These are phyloP conservation scores for Drosophila dives DNA, from an alignment of 2,888 invertebrate species.

Conservation along the genomic window DNA sequence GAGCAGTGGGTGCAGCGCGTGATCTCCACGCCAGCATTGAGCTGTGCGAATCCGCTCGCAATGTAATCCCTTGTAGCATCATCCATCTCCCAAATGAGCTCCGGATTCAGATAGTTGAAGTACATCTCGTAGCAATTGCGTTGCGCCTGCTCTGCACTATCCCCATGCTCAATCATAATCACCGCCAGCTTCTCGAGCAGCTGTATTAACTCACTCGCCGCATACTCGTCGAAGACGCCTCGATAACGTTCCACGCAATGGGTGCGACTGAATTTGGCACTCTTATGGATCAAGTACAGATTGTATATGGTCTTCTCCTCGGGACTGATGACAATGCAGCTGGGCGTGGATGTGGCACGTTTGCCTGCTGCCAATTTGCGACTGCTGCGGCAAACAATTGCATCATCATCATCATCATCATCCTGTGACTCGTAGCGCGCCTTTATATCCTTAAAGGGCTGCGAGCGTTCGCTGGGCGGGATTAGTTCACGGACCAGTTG, in stretches of 20 bases:
- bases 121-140: slow-evolving; percentile 84
- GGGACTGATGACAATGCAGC: slow-evolving; percentile 76
- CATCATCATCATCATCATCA: slow-evolving; percentile 67
- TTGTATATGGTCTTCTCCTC: slow-evolving; percentile 85
- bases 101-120: slow-evolving; percentile 84
- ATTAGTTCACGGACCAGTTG: slow-evolving; percentile 83
- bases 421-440: slow-evolving; percentile 79
- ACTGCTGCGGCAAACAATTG: slow-evolving; percentile 79
- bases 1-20: slow-evolving; percentile 83
- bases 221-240: slow-evolving; percentile 83
- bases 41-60: slow-evolving; percentile 80
- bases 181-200: slow-evolving; percentile 80
- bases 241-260: slow-evolving; percentile 84
- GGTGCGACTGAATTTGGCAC: slow-evolving; percentile 84
- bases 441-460: slow-evolving; percentile 83
- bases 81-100: slow-evolving; percentile 85
- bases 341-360: slow-evolving; percentile 24
- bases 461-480: slow-evolving; percentile 81
- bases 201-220: slow-evolving; percentile 82
- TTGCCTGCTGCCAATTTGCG: slow-evolving; percentile 29
- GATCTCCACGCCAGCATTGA: slow-evolving; percentile 79
- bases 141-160: slow-evolving; percentile 78
- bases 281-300: slow-evolving; percentile 83
- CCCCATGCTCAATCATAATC: slow-evolving; percentile 84
- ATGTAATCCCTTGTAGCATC: slow-evolving; percentile 84